Evolutionary conservation across 1,140 invertebrate species (phyloP).

Genomic region (Eubasilissa regina): DNA sequence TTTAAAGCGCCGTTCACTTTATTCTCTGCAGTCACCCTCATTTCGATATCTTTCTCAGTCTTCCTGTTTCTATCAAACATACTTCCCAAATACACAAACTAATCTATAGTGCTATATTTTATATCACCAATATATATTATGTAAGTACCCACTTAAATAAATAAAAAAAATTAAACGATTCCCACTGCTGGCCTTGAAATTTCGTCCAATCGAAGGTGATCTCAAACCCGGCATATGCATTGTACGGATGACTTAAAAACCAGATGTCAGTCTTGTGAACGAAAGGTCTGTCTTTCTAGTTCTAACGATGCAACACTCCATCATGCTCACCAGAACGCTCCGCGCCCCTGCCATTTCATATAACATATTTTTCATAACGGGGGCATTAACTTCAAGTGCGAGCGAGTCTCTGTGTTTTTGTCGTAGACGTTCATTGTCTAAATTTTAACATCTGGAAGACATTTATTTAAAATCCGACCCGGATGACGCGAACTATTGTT

Average conservation of each 20-base stretch:
- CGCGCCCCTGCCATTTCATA: not conserved
- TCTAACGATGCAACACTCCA: not conserved
- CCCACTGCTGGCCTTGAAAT: no score
- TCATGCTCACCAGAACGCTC: not conserved
- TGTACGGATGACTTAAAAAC: constrained; percentile 27
- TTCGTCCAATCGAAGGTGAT: no score
- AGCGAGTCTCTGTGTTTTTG: not conserved
- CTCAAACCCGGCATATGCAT: not conserved
- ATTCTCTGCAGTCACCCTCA: no score
- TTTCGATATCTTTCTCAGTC: no score
- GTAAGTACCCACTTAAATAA: no score
- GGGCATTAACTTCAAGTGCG: constrained; percentile 1
- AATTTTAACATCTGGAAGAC: constrained; percentile 39
- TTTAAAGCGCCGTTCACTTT: no score
- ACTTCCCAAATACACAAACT: no score
- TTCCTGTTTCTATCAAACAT: no score
- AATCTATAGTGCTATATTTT: no score
- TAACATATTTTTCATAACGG: not conserved
- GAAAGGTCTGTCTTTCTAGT: constrained; percentile 21
- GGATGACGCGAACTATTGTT: not conserved
- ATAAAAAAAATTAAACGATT: no score
- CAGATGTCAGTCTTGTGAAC: constrained; percentile 21
- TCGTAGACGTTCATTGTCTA: constrained; percentile 35
- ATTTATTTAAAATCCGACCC: constrained; percentile 39
- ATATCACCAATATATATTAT: no score